Evolutionary conservation across 2,888 invertebrate genomes (phyloP).

Genomic region (Mayetiola destructor): DNA sequence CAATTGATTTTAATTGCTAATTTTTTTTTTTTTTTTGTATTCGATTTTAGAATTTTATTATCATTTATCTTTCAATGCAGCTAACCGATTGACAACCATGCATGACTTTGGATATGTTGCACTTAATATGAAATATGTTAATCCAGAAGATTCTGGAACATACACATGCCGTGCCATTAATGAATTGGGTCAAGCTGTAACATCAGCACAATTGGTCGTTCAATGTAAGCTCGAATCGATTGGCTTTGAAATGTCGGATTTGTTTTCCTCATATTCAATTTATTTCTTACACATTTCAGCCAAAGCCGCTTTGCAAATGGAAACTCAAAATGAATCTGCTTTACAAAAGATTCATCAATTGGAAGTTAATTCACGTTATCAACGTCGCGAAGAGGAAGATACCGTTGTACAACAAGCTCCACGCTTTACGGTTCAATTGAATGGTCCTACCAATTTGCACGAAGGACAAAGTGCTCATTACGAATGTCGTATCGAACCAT

Average conservation of each 20-base stretch:
- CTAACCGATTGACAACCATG: slow-evolving; percentile 85
- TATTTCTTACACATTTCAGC: slow-evolving; percentile 40
- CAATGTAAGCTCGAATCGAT: slow-evolving; percentile 52
- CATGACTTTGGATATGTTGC: slow-evolving; percentile 98
- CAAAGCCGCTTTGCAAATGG: slow-evolving; percentile 73
- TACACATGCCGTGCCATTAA: slow-evolving; percentile 89
- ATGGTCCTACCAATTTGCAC: slow-evolving; percentile 68
- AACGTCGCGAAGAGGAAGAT: slow-evolving; percentile 68
- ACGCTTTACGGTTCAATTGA: slow-evolving; percentile 68
- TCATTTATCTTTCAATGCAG: slow-evolving; percentile 30
- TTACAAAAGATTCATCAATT: slow-evolving; percentile 73
- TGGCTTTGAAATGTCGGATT: not conserved
- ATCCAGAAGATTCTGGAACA: slow-evolving; percentile 91
- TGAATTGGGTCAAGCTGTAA: slow-evolving; percentile 87
- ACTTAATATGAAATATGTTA: slow-evolving; percentile 83
- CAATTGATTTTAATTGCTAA: not conserved
- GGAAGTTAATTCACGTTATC: slow-evolving; percentile 67
- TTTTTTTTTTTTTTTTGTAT: slow-evolving; percentile 18
- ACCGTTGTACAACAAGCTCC: slow-evolving; percentile 68
- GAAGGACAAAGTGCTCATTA: slow-evolving; percentile 87
- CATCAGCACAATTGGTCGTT: slow-evolving; percentile 79
- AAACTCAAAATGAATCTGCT: slow-evolving; percentile 79
- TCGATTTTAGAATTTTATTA: not conserved
- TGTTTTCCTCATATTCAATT: not conserved
- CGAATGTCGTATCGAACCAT: slow-evolving; percentile 85